Base-by-base conservation (phyloP, 64 coral and sea anemone species). In the Pocillopora damicornis region DNA sequence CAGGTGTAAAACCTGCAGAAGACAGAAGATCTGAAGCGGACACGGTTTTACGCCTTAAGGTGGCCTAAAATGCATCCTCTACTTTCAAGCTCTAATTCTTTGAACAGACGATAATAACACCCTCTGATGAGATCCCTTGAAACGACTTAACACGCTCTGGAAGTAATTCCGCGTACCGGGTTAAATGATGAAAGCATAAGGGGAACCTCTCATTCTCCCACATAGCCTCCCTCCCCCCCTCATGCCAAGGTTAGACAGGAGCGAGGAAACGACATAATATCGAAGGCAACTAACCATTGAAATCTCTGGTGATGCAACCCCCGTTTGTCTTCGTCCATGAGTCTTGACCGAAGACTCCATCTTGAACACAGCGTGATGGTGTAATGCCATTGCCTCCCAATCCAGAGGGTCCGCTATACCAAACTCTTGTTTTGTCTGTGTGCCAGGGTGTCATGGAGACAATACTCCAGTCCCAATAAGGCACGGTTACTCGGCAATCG, bases 401-500 rank as follows among this genome's bases (percentile, higher is more conserved):
- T 60, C 57, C 87, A 79, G 87, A 75, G 2, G 26, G 35, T 16
- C 75, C 74, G 0, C 60, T 61, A 56, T 20, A 42, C 18, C 59
- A 67, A 22, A 79, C 15, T 37, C 76, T 63, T 56, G 42, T 71
- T 75, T 61, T 35, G 2, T 61, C 56, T 0, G 57, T 30, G 14
- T 25, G 58, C 87, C 87, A 88, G 13, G 87, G 87, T 15, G 62
- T 74, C 38, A 26, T 58, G 2, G 73, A 87, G 68, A 60, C 67
- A 1, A 83, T 6, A 25, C 80, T 78, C 87, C 87, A 88, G 61
- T 88, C 87, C 87, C 87, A 88, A 20, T 88, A 88, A 20, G 87
- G 60, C 6, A 88, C 22, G 26, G 87, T 88, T 2, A 88, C 75
- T 77, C 61, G 38, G 61, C 87, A 88, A 60, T 79, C 59, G 22